phyloP scores from a whole-genome alignment of 2,888 invertebrate genomes.

The Silvanus unidentatus region DNA sequence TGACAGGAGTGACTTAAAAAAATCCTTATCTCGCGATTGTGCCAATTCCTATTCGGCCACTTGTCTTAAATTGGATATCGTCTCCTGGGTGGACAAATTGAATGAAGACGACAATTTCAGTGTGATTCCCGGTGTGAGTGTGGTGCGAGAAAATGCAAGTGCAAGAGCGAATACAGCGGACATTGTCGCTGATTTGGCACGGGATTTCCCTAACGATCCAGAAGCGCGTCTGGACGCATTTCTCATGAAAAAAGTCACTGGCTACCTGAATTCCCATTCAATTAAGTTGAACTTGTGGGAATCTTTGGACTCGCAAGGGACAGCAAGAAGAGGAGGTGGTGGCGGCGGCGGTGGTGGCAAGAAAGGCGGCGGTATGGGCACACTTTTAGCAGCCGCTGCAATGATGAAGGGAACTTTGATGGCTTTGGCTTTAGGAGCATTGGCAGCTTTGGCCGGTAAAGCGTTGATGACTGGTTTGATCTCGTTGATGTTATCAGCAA shows the following conservation, averaged over 20 bases:
- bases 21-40: constrained; percentile 46
- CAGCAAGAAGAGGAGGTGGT: constrained; percentile 24
- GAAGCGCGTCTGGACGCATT: constrained; percentile 68
- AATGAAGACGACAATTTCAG: constrained; percentile 60
- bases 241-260: constrained; percentile 60
- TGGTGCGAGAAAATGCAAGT: constrained; percentile 55
- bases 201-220: constrained; percentile 65
- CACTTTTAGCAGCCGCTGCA: constrained; percentile 47
- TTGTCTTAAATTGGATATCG: constrained; percentile 68
- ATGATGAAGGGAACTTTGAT: constrained; percentile 64
- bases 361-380: constrained; percentile 50
- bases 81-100: constrained; percentile 66
- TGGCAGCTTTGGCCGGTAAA: constrained; percentile 74
- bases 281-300: constrained; percentile 59
- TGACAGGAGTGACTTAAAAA: constrained; percentile 21
- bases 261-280: constrained; percentile 63
- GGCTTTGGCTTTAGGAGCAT: constrained; percentile 63
- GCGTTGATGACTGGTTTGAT: constrained; percentile 73
- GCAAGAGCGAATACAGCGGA: constrained; percentile 53
- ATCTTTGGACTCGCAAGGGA: constrained; percentile 14
- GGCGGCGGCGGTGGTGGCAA: constrained; percentile 36
- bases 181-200: constrained; percentile 64
- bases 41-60: constrained; percentile 57
- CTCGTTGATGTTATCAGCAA: constrained; percentile 67
- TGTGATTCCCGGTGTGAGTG: constrained; percentile 64